Evolutionary conservation across 2,113 vertebrate genomes (phyloP).

Genomic region (Natator depressus): DNA sequence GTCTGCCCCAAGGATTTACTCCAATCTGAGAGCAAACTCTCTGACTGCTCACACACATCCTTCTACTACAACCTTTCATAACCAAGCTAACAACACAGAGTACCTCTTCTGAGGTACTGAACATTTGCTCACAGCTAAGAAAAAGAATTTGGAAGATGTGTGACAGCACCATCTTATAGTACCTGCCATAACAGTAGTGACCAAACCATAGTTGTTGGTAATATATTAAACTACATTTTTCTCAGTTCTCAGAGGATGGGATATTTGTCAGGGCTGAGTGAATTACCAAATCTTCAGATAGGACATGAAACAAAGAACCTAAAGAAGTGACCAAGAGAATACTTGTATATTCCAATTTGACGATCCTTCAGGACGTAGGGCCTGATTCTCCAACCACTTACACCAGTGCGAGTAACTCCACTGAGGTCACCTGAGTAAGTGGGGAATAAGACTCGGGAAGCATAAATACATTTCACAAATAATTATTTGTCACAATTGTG

Average conservation of each 20-base stretch:
- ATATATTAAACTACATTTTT: no score
- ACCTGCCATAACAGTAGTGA: no score
- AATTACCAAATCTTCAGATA: background rate
- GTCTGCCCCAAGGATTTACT: background rate
- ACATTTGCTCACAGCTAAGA: no score
- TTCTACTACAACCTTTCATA: background rate
- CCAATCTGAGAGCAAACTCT: background rate
- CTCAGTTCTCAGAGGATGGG: no score
- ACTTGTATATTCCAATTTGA: background rate
- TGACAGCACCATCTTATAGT: no score
- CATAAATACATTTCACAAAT: background rate
- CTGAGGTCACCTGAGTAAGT: background rate
- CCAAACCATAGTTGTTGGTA: no score
- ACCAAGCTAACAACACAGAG: background rate
- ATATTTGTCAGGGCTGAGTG: background rate
- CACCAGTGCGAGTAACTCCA: background rate
- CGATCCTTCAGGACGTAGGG: background rate
- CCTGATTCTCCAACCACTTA: background rate
- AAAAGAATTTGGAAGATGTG: no score
- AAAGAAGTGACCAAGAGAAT: background rate
- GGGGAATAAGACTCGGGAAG: background rate
- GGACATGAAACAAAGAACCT: background rate
- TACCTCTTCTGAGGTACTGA: no score
- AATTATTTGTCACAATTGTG: background rate
- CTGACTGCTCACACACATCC: background rate